These are phyloP conservation scores for Auanema sp. DNA, from an alignment of 2,888 invertebrate species.

Conservation along the genomic window DNA sequence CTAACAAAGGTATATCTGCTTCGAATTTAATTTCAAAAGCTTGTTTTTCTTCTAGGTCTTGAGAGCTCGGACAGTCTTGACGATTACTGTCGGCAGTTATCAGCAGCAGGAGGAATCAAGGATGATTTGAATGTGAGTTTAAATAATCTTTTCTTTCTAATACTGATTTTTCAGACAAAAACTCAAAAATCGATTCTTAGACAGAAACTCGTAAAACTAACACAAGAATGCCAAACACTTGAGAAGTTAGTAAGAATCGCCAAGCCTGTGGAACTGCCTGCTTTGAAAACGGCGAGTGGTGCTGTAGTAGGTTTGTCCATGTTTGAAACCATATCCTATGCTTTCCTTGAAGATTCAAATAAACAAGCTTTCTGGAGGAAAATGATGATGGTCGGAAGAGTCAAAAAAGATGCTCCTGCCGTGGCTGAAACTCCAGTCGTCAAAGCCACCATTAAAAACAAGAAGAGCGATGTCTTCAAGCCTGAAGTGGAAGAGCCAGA, in stretches of 20 bases:
- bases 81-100: neutral
- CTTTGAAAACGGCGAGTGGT: slow-evolving; percentile 14
- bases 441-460: neutral
- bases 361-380: slow-evolving; percentile 42
- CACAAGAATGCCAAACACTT: slow-evolving; percentile 43
- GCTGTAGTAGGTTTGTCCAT: neutral
- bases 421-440: neutral
- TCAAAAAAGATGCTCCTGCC: slow-evolving; percentile 4
- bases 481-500: slow-evolving; percentile 2
- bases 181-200: slow-evolving; percentile 47
- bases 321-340: too few species aligned
- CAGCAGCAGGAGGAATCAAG: slow-evolving; percentile 4
- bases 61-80: slow-evolving; percentile 1
- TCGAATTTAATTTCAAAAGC: neutral
- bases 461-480: neutral
- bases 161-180: slow-evolving; percentile 41
- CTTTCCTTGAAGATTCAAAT: slow-evolving; percentile 12
- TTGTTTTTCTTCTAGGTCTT: too few species aligned
- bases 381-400: slow-evolving; percentile 34
- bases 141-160: slow-evolving; percentile 10
- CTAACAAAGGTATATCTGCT: neutral
- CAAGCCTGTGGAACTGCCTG: slow-evolving; percentile 41
- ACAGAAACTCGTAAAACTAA: slow-evolving; percentile 39
- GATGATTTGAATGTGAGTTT: slow-evolving; percentile 15
- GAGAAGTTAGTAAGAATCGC: slow-evolving; percentile 49